A percentile compares a stretch with the other conserved stretches of the same genome.
Conservation (phyloP, 2,888 invertebrate species). For the Phyto melanocephala region DNA sequence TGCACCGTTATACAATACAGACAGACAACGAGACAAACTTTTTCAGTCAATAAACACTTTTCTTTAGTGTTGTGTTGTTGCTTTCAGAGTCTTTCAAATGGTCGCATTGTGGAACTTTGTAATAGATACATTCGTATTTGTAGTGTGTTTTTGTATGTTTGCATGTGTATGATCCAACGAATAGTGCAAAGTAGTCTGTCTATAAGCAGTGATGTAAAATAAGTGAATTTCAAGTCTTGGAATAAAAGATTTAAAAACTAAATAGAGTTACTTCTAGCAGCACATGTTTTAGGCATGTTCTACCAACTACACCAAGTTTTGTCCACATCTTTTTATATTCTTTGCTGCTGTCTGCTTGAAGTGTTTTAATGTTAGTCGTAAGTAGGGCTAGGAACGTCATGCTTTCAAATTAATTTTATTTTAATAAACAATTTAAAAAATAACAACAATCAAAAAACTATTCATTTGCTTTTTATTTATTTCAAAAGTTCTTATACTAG, state of each 20-base stretch:
- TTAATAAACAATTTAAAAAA: too few relatives aligned
- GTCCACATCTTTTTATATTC: not conserved
- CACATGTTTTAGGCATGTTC: constrained; percentile 50
- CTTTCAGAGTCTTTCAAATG: not conserved
- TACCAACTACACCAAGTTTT: not conserved
- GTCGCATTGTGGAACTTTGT: not conserved
- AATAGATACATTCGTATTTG: constrained; percentile 7
- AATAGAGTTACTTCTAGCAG: constrained; percentile 33
- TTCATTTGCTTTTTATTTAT: too few relatives aligned
- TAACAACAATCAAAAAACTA: too few relatives aligned
- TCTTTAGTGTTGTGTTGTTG: constrained; percentile 29
- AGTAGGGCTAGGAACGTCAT: not conserved
- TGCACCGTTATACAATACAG: too few relatives aligned
- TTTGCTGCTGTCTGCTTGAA: constrained; percentile 32
- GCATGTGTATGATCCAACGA: not conserved
- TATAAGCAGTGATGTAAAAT: not conserved
- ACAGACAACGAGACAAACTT: constrained; percentile 40
- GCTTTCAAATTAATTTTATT: too few relatives aligned
- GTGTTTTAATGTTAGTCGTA: constrained; percentile 47
- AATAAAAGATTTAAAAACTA: constrained; percentile 24
- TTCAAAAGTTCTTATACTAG: too few relatives aligned
- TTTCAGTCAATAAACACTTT: constrained; percentile 50
- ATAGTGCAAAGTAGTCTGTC: not conserved
- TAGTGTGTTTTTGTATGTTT: not conserved
- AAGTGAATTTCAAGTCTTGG: constrained; percentile 21